These are phyloP conservation scores for Argopecten irradians DNA, from an alignment of 1,140 invertebrate genomes.

Conservation along the genomic window DNA sequence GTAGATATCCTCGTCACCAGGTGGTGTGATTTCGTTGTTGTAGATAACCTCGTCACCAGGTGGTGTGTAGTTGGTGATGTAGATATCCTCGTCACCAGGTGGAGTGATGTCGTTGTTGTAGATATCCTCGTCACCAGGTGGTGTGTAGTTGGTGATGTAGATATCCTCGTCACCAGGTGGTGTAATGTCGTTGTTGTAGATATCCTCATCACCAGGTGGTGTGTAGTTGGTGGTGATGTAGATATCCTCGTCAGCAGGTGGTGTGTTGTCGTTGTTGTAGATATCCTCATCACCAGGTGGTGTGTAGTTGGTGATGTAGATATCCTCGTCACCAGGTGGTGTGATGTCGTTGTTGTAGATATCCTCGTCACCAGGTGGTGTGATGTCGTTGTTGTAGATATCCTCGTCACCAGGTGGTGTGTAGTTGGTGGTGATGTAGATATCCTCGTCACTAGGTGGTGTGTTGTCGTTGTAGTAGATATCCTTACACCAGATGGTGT, in stretches of 20 bases:
- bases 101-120: background rate
- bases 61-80: background rate
- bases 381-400: background rate
- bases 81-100: background rate
- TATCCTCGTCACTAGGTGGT: background rate
- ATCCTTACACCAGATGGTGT: background rate
- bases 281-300: background rate
- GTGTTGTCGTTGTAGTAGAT: background rate
- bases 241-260: background rate
- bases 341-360: background rate
- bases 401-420: background rate
- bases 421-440: background rate
- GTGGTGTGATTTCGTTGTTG: background rate
- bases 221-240: background rate
- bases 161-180: background rate
- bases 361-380: background rate
- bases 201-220: background rate
- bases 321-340: background rate
- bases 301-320: background rate
- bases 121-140: background rate
- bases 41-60: background rate
- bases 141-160: background rate
- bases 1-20: background rate
- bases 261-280: background rate
- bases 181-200: background rate